Evolutionary conservation across 2,797 vertebrate genomes (phyloP), one percentile per base, ranked within the genome.

Genomic region (Huso huso): DNA sequence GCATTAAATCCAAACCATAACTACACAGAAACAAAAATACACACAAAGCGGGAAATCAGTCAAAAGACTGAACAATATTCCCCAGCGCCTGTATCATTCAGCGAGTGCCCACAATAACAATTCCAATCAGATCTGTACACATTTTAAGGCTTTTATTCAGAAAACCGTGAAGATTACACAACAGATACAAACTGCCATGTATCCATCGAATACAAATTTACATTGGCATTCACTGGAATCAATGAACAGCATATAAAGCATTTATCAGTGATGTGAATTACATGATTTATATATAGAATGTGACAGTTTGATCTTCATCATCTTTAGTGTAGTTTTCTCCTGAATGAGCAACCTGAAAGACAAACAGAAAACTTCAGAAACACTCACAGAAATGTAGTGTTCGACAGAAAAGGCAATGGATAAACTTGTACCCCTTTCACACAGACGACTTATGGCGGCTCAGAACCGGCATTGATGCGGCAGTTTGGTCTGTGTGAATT

Each of bases 321-420:
- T 68, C 15, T 74, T 89, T 78, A 95, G 76, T 93, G 92, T 73
- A 93, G 92, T 78, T 95, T 95, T 80, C 89, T 92, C 85, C 92
- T 88, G 82, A 94, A 95, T 53, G 92, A 94, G 68, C 94, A 95
- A 70, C 94, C 94, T 96, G 81, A 52, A 82, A 81, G 88, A 68
- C 57, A 74, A 37, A 37, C 23, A 37, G 23, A 37, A 37, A 37
- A 37, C 23, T 37, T 37, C 23, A 37, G 23, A 37, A 37, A 37
- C 23, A 37, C 4, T 37, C 23, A 37, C 2, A 37, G 4, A 37
- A 18, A 18, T 18, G 15, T 18, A 37, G 23, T 37, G 23, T 37
- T 37, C 23, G 2, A 37, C 23, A 37, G 4, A 37, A 37, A 37
- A 37, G 23, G 23, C 23, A 37, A 37, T 37, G 23, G 23, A 37